Base-by-base conservation (phyloP, 2,888 invertebrate genomes). In the Tryphoninae sp. region DNA sequence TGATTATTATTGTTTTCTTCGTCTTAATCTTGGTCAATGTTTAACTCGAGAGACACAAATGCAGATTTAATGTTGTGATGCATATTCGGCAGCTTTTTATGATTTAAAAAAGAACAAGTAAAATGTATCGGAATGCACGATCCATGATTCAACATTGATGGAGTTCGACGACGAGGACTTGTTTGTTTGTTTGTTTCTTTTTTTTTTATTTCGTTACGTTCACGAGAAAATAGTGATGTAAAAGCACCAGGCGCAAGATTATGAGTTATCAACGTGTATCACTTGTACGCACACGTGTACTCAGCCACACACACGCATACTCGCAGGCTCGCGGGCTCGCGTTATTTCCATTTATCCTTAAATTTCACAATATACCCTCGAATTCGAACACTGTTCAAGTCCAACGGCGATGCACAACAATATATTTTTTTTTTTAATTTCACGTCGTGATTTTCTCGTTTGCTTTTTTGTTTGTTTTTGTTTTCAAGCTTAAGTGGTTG, bases 401-500 rank as follows among this genome's bases (percentile, higher is more conserved):
- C 42, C 59, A 77, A 83, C 79, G 59, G 73, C 74, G 76, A 77
- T 76, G 79, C 73, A 79, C 76, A 74, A 64, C 76, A 72, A 83
- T 58, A 76, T 55, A 26, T 49, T 67, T 64, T 8, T 62, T 65
- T 64, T 33, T 59, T 65, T 64, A 78, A 74, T 64, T 77, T 79
- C 79, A 79, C 73, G 68, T 73, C 72, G 68, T 79, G 76, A n/a
- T 19, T 62, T 62, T 61, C 53, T 26, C 33, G 19, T 49, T 22
- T 68, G 58, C 67, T 49, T 68, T 61, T 68, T 65, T 26, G n/a
- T 45, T 53, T 19, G 45, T 45, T 53, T 69, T 75, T 76, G 77
- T 75, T 83, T 72, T 82, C 85, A 87, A 88, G 85, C 86, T 82
- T 85, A 84, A 80, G 71, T 84, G 85, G 84, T 83, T 82, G 86